Percentiles rank a stretch among this genome's conserved stretches.
phyloP scores from a whole-genome alignment of 2,888 invertebrate species.

The Pachydiplax longipennis region DNA sequence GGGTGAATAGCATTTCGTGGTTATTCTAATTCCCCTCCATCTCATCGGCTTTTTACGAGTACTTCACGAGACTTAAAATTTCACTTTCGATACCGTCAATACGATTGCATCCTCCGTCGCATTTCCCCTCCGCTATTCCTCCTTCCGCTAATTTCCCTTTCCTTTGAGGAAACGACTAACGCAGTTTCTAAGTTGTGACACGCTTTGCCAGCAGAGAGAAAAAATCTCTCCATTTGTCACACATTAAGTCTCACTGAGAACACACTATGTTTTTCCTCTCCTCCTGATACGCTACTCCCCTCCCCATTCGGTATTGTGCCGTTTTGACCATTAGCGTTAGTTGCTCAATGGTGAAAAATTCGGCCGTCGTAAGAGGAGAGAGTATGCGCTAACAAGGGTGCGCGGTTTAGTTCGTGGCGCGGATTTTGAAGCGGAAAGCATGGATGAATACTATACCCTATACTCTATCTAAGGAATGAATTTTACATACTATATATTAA shows the following conservation, averaged over 20 bases:
- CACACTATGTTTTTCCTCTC: neutral
- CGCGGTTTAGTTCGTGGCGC: neutral
- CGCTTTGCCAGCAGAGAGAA: neutral
- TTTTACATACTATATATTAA: too few species aligned
- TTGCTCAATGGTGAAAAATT: conserved; percentile 38
- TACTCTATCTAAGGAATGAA: too few species aligned
- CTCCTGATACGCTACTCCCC: neutral
- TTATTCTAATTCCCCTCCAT: neutral
- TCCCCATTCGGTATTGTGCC: neutral
- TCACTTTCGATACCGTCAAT: neutral
- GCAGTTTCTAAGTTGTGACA: conserved; percentile 38
- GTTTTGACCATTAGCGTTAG: conserved; percentile 31
- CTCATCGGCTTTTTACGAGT: neutral
- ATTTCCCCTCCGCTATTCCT: neutral
- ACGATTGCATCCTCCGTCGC: neutral
- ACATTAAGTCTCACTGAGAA: conserved; percentile 24
- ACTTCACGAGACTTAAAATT: neutral
- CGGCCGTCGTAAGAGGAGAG: neutral
- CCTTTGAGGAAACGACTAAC: neutral
- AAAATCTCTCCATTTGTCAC: neutral
- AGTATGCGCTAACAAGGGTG: neutral
- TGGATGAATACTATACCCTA: too few species aligned
- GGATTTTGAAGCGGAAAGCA: too few species aligned
- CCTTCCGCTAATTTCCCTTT: neutral
- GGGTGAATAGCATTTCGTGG: neutral